Percentiles rank a stretch among this genome's conserved stretches.
Evolutionary conservation across 2,888 invertebrate genomes (phyloP).

Genomic region (Chaetogeoica ovagalla): DNA sequence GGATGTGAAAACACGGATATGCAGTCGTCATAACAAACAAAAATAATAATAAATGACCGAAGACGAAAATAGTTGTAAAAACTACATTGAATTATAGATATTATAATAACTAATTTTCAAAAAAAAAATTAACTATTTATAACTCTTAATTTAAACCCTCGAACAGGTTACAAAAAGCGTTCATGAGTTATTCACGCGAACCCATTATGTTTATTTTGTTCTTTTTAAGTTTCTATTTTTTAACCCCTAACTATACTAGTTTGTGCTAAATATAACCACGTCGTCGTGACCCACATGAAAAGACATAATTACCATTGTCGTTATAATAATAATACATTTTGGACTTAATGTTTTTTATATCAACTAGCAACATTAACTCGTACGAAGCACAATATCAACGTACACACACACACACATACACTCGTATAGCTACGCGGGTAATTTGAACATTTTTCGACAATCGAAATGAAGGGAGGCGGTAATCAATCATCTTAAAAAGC

Average conservation of each 20-base stretch:
- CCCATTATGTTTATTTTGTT: conserved; percentile 16
- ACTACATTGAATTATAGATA: conserved; percentile 17
- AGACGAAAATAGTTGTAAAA: conserved; percentile 5
- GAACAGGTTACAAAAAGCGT: background rate
- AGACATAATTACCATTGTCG: conserved; percentile 21
- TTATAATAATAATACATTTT: background rate
- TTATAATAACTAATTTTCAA: conserved; percentile 35
- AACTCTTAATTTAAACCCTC: conserved; percentile 22
- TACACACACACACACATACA: too few relatives aligned
- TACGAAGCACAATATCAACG: background rate
- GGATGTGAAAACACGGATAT: background rate
- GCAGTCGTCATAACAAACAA: background rate
- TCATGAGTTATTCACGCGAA: conserved; percentile 26
- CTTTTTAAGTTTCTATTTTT: background rate
- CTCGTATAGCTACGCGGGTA: too few relatives aligned
- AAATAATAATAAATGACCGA: background rate
- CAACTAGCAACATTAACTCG: background rate
- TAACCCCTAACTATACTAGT: conserved; percentile 25
- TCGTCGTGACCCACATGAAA: conserved; percentile 6
- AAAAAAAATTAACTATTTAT: conserved; percentile 23
- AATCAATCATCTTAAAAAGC: too few relatives aligned
- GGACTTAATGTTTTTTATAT: conserved; percentile 3
- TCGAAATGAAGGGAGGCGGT: too few relatives aligned
- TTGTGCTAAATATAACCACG: conserved; percentile 35
- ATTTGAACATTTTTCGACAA: too few relatives aligned